phyloP scores from a whole-genome alignment of 2,888 invertebrate genomes.

The Eumacrocentrus americanus region DNA sequence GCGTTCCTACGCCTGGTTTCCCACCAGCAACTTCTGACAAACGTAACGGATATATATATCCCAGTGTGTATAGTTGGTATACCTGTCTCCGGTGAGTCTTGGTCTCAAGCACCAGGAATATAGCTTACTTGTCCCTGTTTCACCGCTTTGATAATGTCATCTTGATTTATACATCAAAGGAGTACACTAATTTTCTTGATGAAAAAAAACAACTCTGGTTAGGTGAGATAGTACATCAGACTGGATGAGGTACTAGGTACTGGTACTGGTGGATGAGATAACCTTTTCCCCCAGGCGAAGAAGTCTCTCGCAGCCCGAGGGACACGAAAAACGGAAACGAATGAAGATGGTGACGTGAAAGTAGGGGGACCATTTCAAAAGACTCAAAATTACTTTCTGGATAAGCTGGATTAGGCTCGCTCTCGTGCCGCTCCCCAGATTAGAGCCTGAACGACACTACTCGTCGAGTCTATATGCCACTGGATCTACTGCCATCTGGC shows the following conservation, averaged over 20 bases:
- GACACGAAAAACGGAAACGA: slow-evolving; percentile 23
- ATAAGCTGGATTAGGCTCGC: slow-evolving; percentile 69
- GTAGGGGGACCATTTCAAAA: slow-evolving; percentile 63
- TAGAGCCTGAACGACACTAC: slow-evolving; percentile 55
- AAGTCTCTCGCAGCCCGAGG: slow-evolving; percentile 11
- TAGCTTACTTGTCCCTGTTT: no score
- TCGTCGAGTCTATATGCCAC: slow-evolving; percentile 14
- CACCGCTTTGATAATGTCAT: no score
- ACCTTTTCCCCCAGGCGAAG: slow-evolving; percentile 17
- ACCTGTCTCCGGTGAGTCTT: no score
- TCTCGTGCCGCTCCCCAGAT: slow-evolving; percentile 59
- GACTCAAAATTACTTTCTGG: slow-evolving; percentile 71
- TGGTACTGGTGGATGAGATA: slow-evolving; percentile 26
- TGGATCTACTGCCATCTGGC: slow-evolving; percentile 18
- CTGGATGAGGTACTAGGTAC: no score
- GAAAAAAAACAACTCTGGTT: slow-evolving; percentile 3
- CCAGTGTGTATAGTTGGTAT: no score
- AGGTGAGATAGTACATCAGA: slow-evolving; percentile 4
- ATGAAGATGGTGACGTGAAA: slow-evolving; percentile 26
- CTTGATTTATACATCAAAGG: no score
- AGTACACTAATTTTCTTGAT: background rate
- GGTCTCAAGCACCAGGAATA: no score
- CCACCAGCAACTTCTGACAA: slow-evolving; percentile 4
- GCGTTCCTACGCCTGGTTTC: slow-evolving; percentile 6
- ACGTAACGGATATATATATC: no score